Evolutionary conservation across 2,797 vertebrate species (phyloP), one percentile per base, ranked within the genome.

Genomic region (Salmo trutta): DNA sequence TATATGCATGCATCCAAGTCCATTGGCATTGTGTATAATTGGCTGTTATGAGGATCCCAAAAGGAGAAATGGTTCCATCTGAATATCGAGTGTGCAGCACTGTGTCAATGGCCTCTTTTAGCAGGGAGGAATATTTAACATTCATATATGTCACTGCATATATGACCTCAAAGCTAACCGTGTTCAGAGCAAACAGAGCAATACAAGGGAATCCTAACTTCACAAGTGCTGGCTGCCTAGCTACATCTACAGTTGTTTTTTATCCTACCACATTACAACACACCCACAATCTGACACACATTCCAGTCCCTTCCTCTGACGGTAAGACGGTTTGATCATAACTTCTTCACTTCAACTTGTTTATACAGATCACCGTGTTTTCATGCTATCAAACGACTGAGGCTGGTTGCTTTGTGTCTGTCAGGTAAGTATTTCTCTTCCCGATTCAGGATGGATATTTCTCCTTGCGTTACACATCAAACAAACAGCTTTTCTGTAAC

Each of bases 341-440:
- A 19, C 53, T 10, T 27, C 21, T 64, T 47, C 41, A 47, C 41
- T 47, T 47, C 41, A 15, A 27, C 12, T 65, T 65, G 12, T 24
- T 65, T 65, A 24, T 24, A 65, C 14, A 65, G 62, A 29, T 24
- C n/a, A 14, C 4, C 0, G 62, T 65, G 27, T 4, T 21, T 64
- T 71, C 29, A 56, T 74, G 65, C 77, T 54, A 78, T 76, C 67
- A 75, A 82, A 74, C 74, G 64, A 27, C 12, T 68, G n/a, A 73
- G 14, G 69, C 47, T 51, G 36, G 69, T 75, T 67, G n/a, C 19
- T 64, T 75, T 82, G 15, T 54, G 64, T 69, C 52, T 69, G 33
- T 41, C 27, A 79, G 56, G 69, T 70, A 73, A 64, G 59, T 64
- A 33, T 80, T 78, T 33, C 66, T 12, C 29, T 33, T 33, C 64